Base-by-base conservation (phyloP, 2,113 vertebrate species). In the Vulpes lagopus region DNA sequence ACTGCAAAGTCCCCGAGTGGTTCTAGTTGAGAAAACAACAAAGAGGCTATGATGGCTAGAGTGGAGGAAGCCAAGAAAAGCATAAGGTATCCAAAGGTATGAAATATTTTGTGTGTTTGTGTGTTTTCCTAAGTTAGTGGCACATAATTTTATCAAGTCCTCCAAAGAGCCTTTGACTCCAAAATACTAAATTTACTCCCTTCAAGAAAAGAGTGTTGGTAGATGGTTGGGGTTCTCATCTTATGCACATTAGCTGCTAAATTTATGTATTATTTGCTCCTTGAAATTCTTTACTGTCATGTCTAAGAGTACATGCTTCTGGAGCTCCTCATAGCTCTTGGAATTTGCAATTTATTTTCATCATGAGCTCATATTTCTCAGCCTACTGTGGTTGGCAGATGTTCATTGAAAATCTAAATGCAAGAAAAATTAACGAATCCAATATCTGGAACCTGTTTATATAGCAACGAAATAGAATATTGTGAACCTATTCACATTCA, bases 391-490 rank as follows among this genome's bases (percentile, higher is more conserved):
- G 35, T 62, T 91, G 69, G 2, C 16, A 89, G 62, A 59, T 71
- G 20, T 43, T 79, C 32, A 91, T 12, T 74, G 23, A 85, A 89
- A 92, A 79, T 53, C 73, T 17, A 71, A 76, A 74, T 51, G 12
- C 30, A 55, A 57, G 4, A 85, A 43, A 82, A 80, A 59, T 22
- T 0, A 81, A 71, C 25, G 19, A 79, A 91, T 43, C 49, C 74
- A 83, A 35, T 60, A 88, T 81, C 3, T 76, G 43, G 4, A 84
- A 43, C 12, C 27, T 74, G 12, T 91, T 25, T 92, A 59, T 91
- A 88, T 93, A 85, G 25, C 30, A 91, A 76, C 23, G 88, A 80
- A 91, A 74, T 62, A 83, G 55, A 82, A 92, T 67, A 25, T 76
- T 20, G 17, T 65, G 25, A 43, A 43, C 43, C 43, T 7, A 43